These are phyloP conservation scores for Cyanoramphus novaezelandiae DNA, from an alignment of 2,113 vertebrate species.

Conservation along the genomic window DNA sequence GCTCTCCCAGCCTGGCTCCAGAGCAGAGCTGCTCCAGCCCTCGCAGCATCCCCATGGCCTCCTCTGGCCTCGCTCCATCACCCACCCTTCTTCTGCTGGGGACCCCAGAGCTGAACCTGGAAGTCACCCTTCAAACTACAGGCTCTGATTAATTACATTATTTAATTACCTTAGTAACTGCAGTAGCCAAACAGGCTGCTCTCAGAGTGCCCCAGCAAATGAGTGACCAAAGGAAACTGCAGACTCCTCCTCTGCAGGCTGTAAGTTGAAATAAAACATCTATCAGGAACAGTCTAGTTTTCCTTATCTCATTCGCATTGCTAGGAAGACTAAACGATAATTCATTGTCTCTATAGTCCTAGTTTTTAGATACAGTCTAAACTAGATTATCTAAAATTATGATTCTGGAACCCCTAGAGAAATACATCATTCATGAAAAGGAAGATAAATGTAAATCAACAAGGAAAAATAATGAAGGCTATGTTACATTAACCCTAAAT, in stretches of 20 bases:
- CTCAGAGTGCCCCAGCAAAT: not conserved
- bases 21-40: not conserved
- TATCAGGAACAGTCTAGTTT: not conserved
- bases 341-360: not conserved
- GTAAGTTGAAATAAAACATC: not conserved
- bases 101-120: not conserved
- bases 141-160: not conserved
- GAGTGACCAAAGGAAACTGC: not conserved
- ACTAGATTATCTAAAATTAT: not conserved
- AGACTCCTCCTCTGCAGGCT: not conserved
- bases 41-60: fast-evolving
- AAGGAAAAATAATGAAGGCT: not conserved
- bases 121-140: too few species aligned
- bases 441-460: not conserved
- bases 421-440: not conserved
- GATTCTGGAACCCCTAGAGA: not conserved
- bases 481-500: not conserved
- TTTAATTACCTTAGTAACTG: not conserved
- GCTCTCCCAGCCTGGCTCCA: not conserved
- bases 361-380: not conserved
- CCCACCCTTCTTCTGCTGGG: not conserved
- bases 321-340: not conserved
- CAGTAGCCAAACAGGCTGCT: not conserved
- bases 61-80: not conserved
- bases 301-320: not conserved